These are phyloP conservation scores for Pteromalus puparum DNA, from an alignment of 1,140 invertebrate species.

Conservation along the genomic window DNA sequence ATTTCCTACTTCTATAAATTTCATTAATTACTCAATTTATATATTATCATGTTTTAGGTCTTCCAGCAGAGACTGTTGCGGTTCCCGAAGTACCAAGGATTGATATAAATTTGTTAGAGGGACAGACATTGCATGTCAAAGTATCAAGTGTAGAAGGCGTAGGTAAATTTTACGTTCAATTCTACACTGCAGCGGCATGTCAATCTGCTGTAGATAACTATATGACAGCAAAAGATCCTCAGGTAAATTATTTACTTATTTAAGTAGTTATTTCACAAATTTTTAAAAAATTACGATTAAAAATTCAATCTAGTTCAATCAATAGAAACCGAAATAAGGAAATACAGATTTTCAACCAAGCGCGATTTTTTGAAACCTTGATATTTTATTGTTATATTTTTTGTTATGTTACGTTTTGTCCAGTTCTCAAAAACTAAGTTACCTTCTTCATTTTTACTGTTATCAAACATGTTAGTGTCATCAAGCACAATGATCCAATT, in stretches of 20 bases:
- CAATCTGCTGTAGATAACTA: slow-evolving; percentile 60
- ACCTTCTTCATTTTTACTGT: too few species aligned
- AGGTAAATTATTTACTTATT: slow-evolving; percentile 61
- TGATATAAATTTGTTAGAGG: slow-evolving; percentile 67
- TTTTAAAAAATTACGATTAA: background rate
- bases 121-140: slow-evolving; percentile 67
- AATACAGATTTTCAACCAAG: background rate
- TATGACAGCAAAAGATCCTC: slow-evolving; percentile 61
- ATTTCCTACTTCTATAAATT: background rate
- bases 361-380: background rate
- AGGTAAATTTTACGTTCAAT: slow-evolving; percentile 69
- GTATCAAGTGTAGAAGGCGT: slow-evolving; percentile 66
- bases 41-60: background rate
- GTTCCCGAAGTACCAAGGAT: slow-evolving; percentile 49
- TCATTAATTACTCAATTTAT: background rate
- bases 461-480: too few species aligned
- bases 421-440: too few species aligned
- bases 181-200: slow-evolving; percentile 64
- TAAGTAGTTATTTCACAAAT: background rate
- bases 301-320: background rate
- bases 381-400: background rate
- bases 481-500: background rate
- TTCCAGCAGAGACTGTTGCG: slow-evolving; percentile 11
- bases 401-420: background rate
- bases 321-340: too few species aligned